Evolutionary conservation across 30 jellyfish, hydroid and myxozoan species (phyloP).

Genomic region (Mastigias papua): DNA sequence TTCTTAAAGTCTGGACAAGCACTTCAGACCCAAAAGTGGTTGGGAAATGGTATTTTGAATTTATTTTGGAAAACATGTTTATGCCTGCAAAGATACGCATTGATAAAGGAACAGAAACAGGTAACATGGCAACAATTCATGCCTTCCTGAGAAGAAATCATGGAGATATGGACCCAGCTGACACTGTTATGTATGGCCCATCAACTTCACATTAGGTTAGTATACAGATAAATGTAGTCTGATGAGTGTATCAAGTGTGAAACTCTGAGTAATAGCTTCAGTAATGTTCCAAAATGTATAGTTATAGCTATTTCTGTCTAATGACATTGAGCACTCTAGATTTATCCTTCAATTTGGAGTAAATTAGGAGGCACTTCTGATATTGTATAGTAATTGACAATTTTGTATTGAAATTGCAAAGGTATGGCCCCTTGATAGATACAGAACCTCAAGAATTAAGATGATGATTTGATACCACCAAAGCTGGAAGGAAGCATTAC

Average conservation of each 20-base stretch:
- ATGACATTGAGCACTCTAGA: no score
- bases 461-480: not conserved
- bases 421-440: not conserved
- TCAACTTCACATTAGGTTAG: no score
- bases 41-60: conserved; percentile 50
- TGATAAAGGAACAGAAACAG: conserved; percentile 72
- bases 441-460: not conserved
- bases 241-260: no score
- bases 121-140: conserved; percentile 61
- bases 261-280: no score
- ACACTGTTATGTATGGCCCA: conserved; percentile 69
- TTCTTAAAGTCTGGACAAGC: conserved; percentile 57
- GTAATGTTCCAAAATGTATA: no score
- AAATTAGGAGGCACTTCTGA: not conserved
- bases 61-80: conserved; percentile 13
- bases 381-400: not conserved
- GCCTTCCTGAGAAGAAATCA: conserved; percentile 36
- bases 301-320: no score
- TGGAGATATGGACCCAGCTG: conserved; percentile 70
- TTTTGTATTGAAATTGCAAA: not conserved
- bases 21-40: conserved; percentile 58
- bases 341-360: not conserved
- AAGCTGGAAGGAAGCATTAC: not conserved
- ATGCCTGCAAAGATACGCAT: conserved; percentile 52
- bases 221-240: no score